Percentiles rank a stretch among this genome's conserved stretches.
These are phyloP conservation scores for Caenorhabditis plicata DNA, from an alignment of 2,888 invertebrate species.

Conservation along the genomic window DNA sequence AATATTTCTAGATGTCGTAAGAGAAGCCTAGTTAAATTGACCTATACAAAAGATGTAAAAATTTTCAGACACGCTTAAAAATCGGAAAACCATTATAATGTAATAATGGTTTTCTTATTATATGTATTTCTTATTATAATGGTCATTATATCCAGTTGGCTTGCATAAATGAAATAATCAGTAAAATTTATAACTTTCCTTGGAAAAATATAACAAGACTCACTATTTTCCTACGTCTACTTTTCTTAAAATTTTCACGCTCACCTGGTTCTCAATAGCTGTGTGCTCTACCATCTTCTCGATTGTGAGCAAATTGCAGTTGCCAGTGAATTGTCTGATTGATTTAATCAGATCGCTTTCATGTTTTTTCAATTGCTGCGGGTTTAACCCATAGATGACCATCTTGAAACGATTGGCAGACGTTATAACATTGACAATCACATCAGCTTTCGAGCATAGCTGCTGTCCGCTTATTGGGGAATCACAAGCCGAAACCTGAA, in stretches of 20 bases:
- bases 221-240: background rate
- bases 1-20: no score
- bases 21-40: no score
- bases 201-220: background rate
- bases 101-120: no score
- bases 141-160: no score
- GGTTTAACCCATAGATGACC: constrained; percentile 51
- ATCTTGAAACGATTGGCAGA: constrained; percentile 60
- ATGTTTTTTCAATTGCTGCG: constrained; percentile 54
- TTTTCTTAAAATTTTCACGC: background rate
- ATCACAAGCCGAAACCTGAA: constrained; percentile 56
- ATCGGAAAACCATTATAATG: no score
- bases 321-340: constrained; percentile 57
- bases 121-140: no score
- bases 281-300: constrained; percentile 56
- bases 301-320: constrained; percentile 55
- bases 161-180: no score
- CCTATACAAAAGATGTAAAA: no score
- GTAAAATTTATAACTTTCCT: no score
- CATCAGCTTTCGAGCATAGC: constrained; percentile 55
- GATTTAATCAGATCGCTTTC: constrained; percentile 58
- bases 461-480: constrained; percentile 54
- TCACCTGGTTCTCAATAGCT: constrained; percentile 33
- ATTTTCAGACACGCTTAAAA: no score
- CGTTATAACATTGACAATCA: constrained; percentile 54